A percentile compares a stretch with the other conserved stretches of the same genome.
These are phyloP conservation scores for Charadrius vociferus DNA, from an alignment of 2,113 vertebrate species.

Conservation along the genomic window DNA sequence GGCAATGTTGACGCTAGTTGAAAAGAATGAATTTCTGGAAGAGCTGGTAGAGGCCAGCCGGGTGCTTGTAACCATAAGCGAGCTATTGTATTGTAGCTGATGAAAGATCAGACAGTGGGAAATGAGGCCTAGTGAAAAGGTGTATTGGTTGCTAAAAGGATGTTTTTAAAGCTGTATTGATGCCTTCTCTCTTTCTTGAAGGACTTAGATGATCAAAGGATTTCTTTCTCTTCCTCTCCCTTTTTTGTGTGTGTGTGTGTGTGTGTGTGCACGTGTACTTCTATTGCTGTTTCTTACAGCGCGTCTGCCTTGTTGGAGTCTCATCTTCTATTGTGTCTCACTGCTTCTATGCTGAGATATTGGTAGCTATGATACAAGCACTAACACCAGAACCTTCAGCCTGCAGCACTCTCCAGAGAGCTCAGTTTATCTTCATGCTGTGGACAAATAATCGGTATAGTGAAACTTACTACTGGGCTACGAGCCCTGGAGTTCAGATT, in stretches of 20 bases:
- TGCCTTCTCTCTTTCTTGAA: not conserved
- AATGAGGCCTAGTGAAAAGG: not conserved
- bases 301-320: not conserved
- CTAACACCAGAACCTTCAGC: not conserved
- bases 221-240: not conserved
- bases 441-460: not conserved
- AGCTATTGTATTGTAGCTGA: not conserved
- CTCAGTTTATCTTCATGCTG: not conserved
- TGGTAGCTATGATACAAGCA: not conserved
- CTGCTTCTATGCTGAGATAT: not conserved
- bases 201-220: not conserved
- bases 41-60: not conserved
- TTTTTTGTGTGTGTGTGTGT: not conserved
- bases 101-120: not conserved
- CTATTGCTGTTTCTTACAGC: not conserved
- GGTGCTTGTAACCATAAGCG: not conserved
- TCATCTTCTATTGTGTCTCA: not conserved
- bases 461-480: not conserved
- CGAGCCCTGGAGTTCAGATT: not conserved
- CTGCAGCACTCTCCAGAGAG: not conserved
- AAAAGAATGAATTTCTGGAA: not conserved
- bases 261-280: rapidly evolving
- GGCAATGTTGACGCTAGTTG: not conserved
- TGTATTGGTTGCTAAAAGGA: not conserved
- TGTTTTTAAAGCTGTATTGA: not conserved